Evolutionary conservation across 2,888 invertebrate genomes (phyloP).

Genomic region (Salticus scenicus): DNA sequence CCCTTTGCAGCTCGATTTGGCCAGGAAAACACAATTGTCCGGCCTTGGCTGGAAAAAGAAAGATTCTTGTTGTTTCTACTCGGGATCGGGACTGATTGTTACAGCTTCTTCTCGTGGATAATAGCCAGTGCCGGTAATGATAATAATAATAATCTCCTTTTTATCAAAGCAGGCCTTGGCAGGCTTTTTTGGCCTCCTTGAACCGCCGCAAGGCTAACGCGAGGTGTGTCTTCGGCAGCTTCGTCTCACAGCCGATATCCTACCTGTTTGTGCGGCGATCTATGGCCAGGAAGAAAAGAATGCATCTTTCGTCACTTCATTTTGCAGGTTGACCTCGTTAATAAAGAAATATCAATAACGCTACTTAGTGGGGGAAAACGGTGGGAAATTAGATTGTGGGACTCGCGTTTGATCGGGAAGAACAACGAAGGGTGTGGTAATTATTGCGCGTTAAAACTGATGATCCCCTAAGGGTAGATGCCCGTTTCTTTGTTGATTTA

Average conservation of each 20-base stretch:
- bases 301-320: slow-evolving; percentile 4
- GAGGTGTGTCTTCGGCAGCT: slow-evolving; percentile 4
- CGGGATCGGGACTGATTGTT: slow-evolving; percentile 60
- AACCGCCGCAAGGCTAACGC: slow-evolving; percentile 26
- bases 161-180: slow-evolving; percentile 58
- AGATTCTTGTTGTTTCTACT: slow-evolving; percentile 44
- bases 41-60: slow-evolving; percentile 56
- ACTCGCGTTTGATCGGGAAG: background rate
- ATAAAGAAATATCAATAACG: slow-evolving; percentile 9
- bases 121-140: slow-evolving; percentile 51
- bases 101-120: slow-evolving; percentile 67
- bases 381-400: no score
- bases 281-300: background rate
- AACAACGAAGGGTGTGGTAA: background rate
- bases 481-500: no score
- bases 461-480: no score
- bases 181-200: slow-evolving; percentile 38
- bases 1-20: slow-evolving; percentile 54
- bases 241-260: background rate
- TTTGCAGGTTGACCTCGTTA: background rate
- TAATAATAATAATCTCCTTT: slow-evolving; percentile 68
- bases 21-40: slow-evolving; percentile 54
- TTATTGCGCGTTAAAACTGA: no score
- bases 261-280: background rate
- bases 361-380: background rate